Percentiles rank a stretch among this genome's conserved stretches.
These are phyloP conservation scores for Trididemnum nubilum DNA, from an alignment of 23 tunicate species.

Conservation along the genomic window DNA sequence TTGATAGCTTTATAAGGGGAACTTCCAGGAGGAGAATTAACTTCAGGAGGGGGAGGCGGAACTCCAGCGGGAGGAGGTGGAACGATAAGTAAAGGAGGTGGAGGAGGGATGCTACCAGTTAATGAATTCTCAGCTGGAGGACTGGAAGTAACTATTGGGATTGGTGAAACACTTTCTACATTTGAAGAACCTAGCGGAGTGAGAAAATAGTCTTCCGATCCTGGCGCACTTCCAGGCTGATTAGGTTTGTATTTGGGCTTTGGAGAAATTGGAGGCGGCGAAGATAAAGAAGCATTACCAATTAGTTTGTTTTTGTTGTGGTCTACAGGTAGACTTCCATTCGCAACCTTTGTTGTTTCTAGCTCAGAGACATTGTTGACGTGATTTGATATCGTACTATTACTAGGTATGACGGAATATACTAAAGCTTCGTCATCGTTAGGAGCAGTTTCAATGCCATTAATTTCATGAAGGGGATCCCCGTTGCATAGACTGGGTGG, in stretches of 20 bases:
- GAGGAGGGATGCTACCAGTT: not conserved
- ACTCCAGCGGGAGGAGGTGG: conserved; percentile 24
- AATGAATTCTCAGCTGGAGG: not conserved
- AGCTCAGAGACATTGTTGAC: not conserved
- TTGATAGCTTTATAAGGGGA: not conserved
- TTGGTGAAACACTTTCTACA: not conserved
- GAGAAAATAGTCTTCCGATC: not conserved
- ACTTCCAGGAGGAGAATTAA: conserved; percentile 38
- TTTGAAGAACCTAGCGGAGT: not conserved
- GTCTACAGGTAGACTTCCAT: not conserved
- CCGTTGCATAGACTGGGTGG: conserved; percentile 20
- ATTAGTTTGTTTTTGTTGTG: not conserved
- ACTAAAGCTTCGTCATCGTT: no score
- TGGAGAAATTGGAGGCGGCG: not conserved
- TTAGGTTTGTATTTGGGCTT: not conserved
- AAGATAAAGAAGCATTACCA: not conserved
- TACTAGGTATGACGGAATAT: not conserved
- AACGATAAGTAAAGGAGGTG: conserved; percentile 14
- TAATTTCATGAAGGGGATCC: not conserved
- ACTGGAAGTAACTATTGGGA: not conserved
- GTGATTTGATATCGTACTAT: no score
- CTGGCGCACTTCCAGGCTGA: no score
- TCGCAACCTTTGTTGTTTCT: not conserved
- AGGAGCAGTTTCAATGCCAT: not conserved
- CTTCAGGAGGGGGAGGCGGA: conserved; percentile 25